These are phyloP conservation scores for Phalanger gymnotis DNA, from an alignment of 2,797 vertebrate genomes.

Conservation along the genomic window DNA sequence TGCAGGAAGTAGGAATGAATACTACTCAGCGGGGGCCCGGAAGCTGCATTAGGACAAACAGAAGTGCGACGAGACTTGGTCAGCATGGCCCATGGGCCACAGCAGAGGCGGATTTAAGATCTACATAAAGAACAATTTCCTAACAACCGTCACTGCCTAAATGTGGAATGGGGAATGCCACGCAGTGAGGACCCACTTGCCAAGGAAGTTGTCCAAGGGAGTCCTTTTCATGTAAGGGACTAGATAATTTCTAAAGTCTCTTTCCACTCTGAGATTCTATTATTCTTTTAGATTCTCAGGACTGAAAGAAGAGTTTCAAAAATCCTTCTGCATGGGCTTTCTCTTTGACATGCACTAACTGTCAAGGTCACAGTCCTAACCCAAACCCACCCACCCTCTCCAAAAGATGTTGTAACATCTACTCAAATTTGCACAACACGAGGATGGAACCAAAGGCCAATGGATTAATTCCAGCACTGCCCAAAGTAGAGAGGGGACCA, in stretches of 20 bases:
- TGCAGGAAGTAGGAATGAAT: not conserved
- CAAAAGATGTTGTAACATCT: constrained; percentile 31
- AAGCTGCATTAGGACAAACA: not conserved
- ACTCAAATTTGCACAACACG: constrained; percentile 54
- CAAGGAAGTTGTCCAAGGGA: not conserved
- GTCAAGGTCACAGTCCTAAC: not conserved
- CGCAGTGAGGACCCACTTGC: not conserved
- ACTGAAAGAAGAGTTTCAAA: constrained; percentile 21
- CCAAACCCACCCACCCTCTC: not conserved
- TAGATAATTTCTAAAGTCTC: not conserved
- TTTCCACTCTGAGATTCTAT: not conserved
- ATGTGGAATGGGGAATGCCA: not conserved
- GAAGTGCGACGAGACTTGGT: not conserved
- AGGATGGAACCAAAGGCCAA: constrained; percentile 54
- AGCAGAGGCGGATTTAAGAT: not conserved
- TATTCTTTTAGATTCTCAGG: not conserved
- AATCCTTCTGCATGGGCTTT: not conserved
- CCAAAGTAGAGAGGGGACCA: constrained; percentile 42
- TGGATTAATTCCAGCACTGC: constrained; percentile 49
- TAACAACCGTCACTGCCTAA: not conserved
- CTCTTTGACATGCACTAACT: not conserved
- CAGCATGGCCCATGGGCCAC: no score
- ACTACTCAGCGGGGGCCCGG: not conserved
- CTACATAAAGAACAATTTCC: not conserved
- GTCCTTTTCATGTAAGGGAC: not conserved